Conservation (phyloP, 2,113 vertebrate genomes). For the Gobio gobio region DNA sequence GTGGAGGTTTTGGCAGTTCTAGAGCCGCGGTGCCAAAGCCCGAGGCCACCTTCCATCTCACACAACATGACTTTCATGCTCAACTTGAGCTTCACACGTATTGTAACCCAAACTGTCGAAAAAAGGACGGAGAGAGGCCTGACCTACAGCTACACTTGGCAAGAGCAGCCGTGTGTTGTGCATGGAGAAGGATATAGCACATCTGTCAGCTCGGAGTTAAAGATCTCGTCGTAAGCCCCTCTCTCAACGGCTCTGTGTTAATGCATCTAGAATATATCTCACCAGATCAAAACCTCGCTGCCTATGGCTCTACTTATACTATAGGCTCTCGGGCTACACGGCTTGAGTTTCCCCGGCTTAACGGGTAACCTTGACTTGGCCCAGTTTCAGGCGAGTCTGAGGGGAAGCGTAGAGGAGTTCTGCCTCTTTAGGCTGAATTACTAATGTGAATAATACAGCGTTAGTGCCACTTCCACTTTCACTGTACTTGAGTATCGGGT, state of each 20-base stretch:
- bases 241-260: conserved; percentile 20
- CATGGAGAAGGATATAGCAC: conserved; percentile 20
- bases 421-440: conserved; percentile 28
- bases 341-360: conserved; percentile 17
- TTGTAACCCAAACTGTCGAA: conserved; percentile 25
- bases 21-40: conserved; percentile 41
- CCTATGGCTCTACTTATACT: conserved; percentile 40
- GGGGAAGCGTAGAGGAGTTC: not conserved
- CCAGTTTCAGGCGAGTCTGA: conserved; percentile 43
- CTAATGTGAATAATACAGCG: conserved; percentile 28
- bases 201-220: conserved; percentile 35
- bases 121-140: conserved; percentile 26
- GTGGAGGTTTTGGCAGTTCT: conserved; percentile 47
- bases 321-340: conserved; percentile 20
- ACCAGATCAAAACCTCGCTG: conserved; percentile 37
- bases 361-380: conserved; percentile 41
- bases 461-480: not conserved
- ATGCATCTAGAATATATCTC: conserved; percentile 32
- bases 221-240: conserved; percentile 41
- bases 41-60: conserved; percentile 32
- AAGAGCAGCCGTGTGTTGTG: conserved; percentile 28
- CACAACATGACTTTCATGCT: conserved; percentile 50
- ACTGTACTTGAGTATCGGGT: not conserved
- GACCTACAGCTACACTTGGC: conserved; percentile 51
- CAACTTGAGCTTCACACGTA: conserved; percentile 18